Base-by-base conservation (phyloP, 2,797 vertebrate species). In the Lerista edwardsae region DNA sequence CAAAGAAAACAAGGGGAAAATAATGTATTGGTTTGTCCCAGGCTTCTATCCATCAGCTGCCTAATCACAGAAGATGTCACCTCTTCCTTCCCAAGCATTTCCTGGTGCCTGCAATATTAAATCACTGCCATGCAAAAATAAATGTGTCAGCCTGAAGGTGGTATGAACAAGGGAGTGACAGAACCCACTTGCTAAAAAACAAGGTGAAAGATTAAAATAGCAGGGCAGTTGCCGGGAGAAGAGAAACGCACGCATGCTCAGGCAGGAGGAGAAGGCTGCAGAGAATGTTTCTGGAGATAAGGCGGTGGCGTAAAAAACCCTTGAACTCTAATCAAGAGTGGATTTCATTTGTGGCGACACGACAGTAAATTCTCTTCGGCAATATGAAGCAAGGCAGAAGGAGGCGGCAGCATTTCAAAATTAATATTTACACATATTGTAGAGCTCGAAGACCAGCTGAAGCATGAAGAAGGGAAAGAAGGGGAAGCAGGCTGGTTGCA, bases 251-350 rank as follows among this genome's bases (percentile, higher is more conserved):
- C 29, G 51, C 51, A 55, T 55, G 51, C 51, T 17, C 14, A 55
- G 61, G 65, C 75, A 79, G 83, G 85, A 79, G 57, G 64, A 87
- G 64, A 89, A 57, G 47, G 11, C 61, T 31, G 74, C 84, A 89
- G 87, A 84, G 88, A 91, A 84, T 67, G 44, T 89, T 91, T 86
- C 57, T 89, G 89, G 78, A 91, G 86, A 84, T 89, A 89, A 89
- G 75, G 65, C 68, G 81, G 68, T 15, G 62, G 75, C 19, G 62
- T 79, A 89, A 75, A 69, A 29, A 41, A 1, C 12, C 9, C 11
- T 34, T 68, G 1, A 21, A 71, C 81, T 27, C 0, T 74, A 85
- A 41, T 82, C 57, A 59, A 2, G 67, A 80, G 71, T 78, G 55
- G 62, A 36, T 31, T 81, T 77, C 59, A 1, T 2, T 73, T 74